Conservation (phyloP, 2,888 invertebrate genomes). For the Chironomus tentans region DNA sequence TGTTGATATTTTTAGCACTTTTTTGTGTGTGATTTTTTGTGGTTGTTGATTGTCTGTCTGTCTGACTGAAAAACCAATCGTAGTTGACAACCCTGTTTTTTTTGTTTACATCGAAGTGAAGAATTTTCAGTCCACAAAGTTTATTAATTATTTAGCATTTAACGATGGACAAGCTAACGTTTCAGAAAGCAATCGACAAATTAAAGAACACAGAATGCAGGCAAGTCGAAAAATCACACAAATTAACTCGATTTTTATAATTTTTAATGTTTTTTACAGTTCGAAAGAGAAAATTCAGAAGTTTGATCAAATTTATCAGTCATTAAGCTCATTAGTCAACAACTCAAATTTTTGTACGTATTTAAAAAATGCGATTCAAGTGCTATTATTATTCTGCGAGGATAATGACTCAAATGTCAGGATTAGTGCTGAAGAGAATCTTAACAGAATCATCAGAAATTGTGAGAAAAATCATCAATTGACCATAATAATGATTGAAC, state of each 20-base stretch:
- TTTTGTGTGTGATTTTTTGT: neutral
- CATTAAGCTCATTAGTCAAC: conserved; percentile 42
- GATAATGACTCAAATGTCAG: conserved; percentile 69
- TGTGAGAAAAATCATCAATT: conserved; percentile 55
- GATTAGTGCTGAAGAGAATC: conserved; percentile 71
- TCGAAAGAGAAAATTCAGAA: conserved; percentile 65
- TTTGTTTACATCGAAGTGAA: no score
- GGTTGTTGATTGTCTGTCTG: neutral
- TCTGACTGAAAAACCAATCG: no score
- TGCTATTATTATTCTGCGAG: conserved; percentile 61
- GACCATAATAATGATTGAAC: conserved; percentile 65
- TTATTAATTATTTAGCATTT: no score
- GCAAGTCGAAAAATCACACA: conserved; percentile 31
- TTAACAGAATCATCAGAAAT: conserved; percentile 66
- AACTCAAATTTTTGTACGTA: conserved; percentile 54
- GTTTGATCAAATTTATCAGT: conserved; percentile 64
- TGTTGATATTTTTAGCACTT: neutral
- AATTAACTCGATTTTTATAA: neutral
- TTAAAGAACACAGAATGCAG: conserved; percentile 42
- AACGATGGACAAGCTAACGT: conserved; percentile 37
- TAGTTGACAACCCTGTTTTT: no score
- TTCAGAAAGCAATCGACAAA: conserved; percentile 38
- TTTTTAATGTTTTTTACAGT: conserved; percentile 40
- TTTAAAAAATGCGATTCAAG: conserved; percentile 60
- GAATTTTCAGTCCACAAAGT: no score